Evolutionary conservation across 2,888 invertebrate species (phyloP).

Genomic region (Ophioninae sp.): DNA sequence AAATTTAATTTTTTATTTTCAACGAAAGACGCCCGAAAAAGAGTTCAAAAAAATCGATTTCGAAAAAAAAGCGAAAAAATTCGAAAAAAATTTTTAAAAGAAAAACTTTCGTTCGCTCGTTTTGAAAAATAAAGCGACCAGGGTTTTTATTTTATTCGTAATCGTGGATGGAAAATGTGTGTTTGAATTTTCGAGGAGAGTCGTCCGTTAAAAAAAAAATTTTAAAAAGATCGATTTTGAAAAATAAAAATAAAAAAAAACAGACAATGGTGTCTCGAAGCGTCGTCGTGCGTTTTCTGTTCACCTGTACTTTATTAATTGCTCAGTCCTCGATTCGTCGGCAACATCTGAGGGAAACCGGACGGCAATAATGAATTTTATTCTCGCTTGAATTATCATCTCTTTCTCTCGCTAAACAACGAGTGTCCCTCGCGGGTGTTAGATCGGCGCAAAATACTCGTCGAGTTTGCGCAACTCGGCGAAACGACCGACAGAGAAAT

Average conservation of each 20-base stretch:
- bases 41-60: not conserved
- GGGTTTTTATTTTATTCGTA: too few species aligned
- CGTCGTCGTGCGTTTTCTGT: not conserved
- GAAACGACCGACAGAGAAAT: conserved; percentile 16
- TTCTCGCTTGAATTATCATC: conserved; percentile 22
- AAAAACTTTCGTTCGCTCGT: too few species aligned
- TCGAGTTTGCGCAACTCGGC: conserved; percentile 27
- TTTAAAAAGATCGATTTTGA: not conserved
- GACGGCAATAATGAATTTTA: conserved; percentile 34
- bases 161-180: not conserved
- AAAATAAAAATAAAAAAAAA: not conserved
- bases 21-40: not conserved
- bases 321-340: conserved; percentile 45
- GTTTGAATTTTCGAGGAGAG: not conserved
- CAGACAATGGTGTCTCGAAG: not conserved
- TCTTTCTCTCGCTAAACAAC: conserved; percentile 26
- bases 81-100: too few species aligned
- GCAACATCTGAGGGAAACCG: conserved; percentile 29
- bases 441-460: conserved; percentile 25
- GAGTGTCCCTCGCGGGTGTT: conserved; percentile 31
- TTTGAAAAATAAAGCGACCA: too few species aligned
- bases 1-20: not conserved
- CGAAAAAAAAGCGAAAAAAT: not conserved
- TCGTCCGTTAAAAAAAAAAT: not conserved
- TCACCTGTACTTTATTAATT: not conserved